Conservation (phyloP, 2,888 invertebrate genomes). For the Aplocera efformata region DNA sequence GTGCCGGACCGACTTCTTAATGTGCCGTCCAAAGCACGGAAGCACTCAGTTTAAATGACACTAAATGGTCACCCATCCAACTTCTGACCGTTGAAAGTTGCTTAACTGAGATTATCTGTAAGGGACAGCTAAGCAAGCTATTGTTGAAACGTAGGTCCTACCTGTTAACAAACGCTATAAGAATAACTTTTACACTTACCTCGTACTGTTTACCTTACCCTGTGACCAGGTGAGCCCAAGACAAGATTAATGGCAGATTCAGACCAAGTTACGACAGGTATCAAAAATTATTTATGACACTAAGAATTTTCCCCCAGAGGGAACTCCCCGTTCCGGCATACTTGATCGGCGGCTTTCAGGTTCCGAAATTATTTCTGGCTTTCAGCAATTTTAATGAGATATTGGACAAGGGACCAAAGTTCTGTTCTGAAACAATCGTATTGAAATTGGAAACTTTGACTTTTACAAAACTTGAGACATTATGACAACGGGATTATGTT, state of each 20-base stretch:
- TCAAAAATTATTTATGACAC: slow-evolving; percentile 30
- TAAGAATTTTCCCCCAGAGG: slow-evolving; percentile 12
- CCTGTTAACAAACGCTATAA: no score
- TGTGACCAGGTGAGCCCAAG: slow-evolving; percentile 4
- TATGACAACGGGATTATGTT: no score
- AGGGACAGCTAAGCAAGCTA: no score
- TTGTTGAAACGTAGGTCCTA: no score
- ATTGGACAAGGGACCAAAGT: slow-evolving; percentile 3
- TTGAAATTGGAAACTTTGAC: slow-evolving; percentile 1
- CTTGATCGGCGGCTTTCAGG: slow-evolving; percentile 15
- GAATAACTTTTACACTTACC: no score
- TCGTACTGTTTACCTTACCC: not conserved
- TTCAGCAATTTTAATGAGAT: slow-evolving; percentile 9
- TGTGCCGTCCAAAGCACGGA: no score
- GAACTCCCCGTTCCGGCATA: not conserved
- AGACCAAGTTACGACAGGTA: slow-evolving; percentile 29
- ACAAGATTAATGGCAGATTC: slow-evolving; percentile 16
- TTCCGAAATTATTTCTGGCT: slow-evolving; percentile 18
- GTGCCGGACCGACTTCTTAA: no score
- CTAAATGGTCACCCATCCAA: no score
- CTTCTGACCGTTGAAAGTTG: no score
- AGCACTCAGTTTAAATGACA: no score
- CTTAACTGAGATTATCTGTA: no score
- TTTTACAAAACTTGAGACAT: not conserved
- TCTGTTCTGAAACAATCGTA: slow-evolving; percentile 4